phyloP scores from a whole-genome alignment of 2,113 vertebrate species.

The Bolborhynchus lineola region DNA sequence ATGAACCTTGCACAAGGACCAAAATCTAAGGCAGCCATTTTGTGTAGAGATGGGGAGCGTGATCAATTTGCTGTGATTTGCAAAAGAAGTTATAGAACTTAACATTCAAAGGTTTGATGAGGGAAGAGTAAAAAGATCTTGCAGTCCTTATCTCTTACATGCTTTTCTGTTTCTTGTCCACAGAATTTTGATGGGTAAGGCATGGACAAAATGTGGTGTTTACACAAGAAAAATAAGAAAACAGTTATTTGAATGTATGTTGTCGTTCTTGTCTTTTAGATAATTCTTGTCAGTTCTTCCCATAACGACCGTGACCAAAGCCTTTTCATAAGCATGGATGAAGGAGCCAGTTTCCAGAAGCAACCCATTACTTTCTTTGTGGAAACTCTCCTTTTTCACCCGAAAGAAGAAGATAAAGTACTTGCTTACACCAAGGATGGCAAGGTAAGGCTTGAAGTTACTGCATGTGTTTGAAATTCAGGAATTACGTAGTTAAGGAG shows the following conservation, averaged over 20 bases:
- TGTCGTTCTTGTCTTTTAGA: constrained; percentile 73
- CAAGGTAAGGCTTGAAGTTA: constrained; percentile 73
- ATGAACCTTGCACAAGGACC: neutral
- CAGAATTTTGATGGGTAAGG: neutral
- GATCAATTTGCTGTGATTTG: neutral
- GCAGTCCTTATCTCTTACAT: neutral
- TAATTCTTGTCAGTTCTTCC: constrained; percentile 91
- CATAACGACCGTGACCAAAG: constrained; percentile 90
- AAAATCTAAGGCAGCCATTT: neutral
- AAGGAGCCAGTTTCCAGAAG: constrained; percentile 91
- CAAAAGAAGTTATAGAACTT: neutral
- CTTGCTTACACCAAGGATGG: constrained; percentile 90
- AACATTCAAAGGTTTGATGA: neutral
- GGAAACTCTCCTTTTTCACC: constrained; percentile 91
- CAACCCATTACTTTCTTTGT: constrained; percentile 85
- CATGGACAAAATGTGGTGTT: neutral
- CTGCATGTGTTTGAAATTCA: neutral
- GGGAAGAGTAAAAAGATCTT: neutral
- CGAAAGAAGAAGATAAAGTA: constrained; percentile 91
- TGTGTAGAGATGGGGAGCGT: neutral
- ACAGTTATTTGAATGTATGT: neutral
- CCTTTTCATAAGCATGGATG: constrained; percentile 91
- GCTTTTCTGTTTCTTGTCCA: neutral
- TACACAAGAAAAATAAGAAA: neutral
- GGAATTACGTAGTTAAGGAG: neutral